Conservation (phyloP, 2,113 vertebrate species). For the Pardalotus punctatus region DNA sequence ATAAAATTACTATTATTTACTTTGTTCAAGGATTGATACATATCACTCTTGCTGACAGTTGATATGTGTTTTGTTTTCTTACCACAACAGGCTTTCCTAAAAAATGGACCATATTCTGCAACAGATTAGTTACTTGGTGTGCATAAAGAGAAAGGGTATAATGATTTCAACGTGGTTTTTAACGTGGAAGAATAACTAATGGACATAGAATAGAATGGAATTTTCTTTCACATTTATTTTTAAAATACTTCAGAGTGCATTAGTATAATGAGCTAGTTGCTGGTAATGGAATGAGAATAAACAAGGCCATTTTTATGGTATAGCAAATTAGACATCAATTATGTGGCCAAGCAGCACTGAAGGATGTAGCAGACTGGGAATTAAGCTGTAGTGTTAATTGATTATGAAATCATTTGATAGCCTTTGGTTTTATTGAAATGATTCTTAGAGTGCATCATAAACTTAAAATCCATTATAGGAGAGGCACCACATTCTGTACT, state of each 20-base stretch:
- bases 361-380: slow-evolving; percentile 32
- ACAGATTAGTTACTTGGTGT: neutral
- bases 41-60: neutral
- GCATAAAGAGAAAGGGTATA: neutral
- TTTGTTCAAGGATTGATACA: neutral
- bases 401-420: slow-evolving; percentile 61
- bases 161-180: neutral
- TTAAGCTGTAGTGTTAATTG: slow-evolving; percentile 61
- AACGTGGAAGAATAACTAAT: slow-evolving; percentile 23
- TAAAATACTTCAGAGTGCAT: slow-evolving; percentile 38
- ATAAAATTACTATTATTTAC: neutral
- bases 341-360: slow-evolving; percentile 29
- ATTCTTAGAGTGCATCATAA: slow-evolving; percentile 24
- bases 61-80: neutral
- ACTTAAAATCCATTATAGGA: slow-evolving; percentile 21
- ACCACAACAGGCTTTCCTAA: neutral
- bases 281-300: slow-evolving; percentile 53
- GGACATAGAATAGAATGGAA: neutral
- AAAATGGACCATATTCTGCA: neutral
- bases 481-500: neutral
- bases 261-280: slow-evolving; percentile 50
- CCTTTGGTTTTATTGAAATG: slow-evolving; percentile 28
- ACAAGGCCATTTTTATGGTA: slow-evolving; percentile 1
- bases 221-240: slow-evolving; percentile 29
- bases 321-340: slow-evolving; percentile 48